Conservation (phyloP, 2,113 vertebrate species). For the Oryctolagus cuniculus region mOryCun1.1 NC_091453.1:115206001-115206500, state of each 20-base stretch:
- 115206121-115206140: constrained; percentile 5
- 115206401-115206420: not conserved
- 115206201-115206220: not conserved
- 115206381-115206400: not conserved
- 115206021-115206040: not conserved
- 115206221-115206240: constrained; percentile 14
- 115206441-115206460: not conserved
- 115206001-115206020: not conserved
- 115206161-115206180: not conserved
- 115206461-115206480: not conserved
- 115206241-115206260: constrained; percentile 33
- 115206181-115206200: not conserved
- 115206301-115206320: constrained; percentile 15
- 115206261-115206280: not conserved
- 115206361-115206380: constrained; percentile 34
- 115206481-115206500: constrained; percentile 1
- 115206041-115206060: not conserved
- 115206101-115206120: not conserved
- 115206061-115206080: not conserved
- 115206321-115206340: not conserved
- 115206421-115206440: not conserved
- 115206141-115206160: constrained; percentile 39
- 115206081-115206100: not conserved
- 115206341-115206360: constrained; percentile 13
- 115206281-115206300: not conserved